Evolutionary conservation across 1,140 invertebrate genomes (phyloP).

Genomic region (Pachypeltis micranthus): DNA sequence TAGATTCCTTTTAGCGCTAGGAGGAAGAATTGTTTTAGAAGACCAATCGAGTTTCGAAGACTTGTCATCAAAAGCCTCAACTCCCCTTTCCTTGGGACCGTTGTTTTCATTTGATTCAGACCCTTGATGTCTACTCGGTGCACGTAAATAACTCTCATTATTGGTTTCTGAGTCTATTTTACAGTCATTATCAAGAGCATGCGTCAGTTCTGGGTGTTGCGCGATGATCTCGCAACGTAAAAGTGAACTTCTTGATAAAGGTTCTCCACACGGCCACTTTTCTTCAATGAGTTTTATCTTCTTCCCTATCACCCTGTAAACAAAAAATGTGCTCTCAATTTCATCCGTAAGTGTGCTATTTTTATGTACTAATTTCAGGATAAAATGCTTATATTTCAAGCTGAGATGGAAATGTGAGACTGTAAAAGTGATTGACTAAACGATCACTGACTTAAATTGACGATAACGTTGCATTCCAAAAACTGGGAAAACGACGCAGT

Average conservation of each 20-base stretch:
- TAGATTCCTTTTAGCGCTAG: neutral
- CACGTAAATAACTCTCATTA: no score
- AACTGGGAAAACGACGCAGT: no score
- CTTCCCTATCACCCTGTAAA: conserved; percentile 2
- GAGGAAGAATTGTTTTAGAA: neutral
- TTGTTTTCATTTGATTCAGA: neutral
- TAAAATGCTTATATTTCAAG: no score
- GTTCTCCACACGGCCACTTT: neutral
- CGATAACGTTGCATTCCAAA: no score
- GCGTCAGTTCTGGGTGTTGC: neutral
- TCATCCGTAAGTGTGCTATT: no score
- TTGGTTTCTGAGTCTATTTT: neutral
- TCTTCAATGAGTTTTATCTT: neutral
- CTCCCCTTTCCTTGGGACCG: neutral
- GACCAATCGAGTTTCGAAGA: neutral
- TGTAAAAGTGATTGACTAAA: no score
- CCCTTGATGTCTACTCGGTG: neutral
- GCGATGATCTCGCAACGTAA: neutral
- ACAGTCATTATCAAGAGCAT: neutral
- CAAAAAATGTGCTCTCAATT: neutral
- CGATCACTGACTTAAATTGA: no score
- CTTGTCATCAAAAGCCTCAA: neutral
- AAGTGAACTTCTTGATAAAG: neutral
- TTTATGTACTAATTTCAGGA: no score
- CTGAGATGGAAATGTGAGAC: no score